These are phyloP conservation scores for Gymnocypris eckloni DNA, from an alignment of 2,797 vertebrate species.

Conservation along the genomic window DNA sequence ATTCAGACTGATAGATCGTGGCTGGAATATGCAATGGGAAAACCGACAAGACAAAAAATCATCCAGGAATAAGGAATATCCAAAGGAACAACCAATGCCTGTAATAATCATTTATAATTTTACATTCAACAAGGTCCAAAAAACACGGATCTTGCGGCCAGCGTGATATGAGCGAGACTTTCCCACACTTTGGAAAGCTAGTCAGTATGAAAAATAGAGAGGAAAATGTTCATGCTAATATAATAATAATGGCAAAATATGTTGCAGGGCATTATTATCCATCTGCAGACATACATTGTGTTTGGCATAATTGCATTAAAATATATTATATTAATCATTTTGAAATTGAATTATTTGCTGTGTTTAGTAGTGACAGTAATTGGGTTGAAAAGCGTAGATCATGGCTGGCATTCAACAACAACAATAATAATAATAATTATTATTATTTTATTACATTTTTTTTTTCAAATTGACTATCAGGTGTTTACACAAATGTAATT, in stretches of 20 bases:
- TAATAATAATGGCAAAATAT: not conserved
- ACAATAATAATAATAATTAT: not conserved
- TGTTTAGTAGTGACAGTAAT: not conserved
- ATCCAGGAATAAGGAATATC: not conserved
- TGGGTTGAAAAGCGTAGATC: not conserved
- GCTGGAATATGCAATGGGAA: not conserved
- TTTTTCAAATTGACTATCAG: not conserved
- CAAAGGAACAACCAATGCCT: not conserved
- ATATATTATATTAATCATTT: not conserved
- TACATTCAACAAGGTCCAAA: not conserved
- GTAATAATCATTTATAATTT: not conserved
- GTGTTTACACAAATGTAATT: not conserved
- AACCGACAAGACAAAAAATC: not conserved
- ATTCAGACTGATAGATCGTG: not conserved
- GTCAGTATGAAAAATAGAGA: not conserved
- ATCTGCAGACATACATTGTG: not conserved
- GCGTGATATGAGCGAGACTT: not conserved
- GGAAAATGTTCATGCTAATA: not conserved
- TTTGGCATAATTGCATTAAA: not conserved
- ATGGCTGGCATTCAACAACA: not conserved
- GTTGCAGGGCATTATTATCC: not conserved
- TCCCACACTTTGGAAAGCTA: not conserved
- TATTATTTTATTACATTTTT: not conserved
- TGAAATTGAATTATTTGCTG: not conserved
- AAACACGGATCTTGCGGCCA: not conserved